phyloP scores from a whole-genome alignment of 1,140 invertebrate genomes.

The Tyrophagus putrescentiae region DNA sequence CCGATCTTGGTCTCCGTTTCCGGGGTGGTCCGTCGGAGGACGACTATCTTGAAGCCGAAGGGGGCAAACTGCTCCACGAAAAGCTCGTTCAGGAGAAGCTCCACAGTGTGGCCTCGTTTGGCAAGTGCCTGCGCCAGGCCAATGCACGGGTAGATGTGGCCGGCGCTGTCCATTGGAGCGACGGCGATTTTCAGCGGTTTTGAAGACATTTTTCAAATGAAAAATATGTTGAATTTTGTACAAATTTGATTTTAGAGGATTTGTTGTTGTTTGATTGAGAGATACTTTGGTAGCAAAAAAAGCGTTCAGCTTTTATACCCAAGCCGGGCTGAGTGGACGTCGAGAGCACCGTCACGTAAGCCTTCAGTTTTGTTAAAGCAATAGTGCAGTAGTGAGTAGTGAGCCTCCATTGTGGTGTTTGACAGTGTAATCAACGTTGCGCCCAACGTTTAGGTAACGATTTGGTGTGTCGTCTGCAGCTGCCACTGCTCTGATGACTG shows the following conservation, averaged over 20 bases:
- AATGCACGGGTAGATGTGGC: constrained; percentile 5
- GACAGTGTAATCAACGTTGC: too few relatives aligned
- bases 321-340: too few relatives aligned
- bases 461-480: too few relatives aligned
- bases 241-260: not conserved
- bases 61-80: not conserved
- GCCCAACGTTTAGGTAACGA: too few relatives aligned
- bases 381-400: too few relatives aligned
- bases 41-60: not conserved
- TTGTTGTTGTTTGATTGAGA: not conserved
- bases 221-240: not conserved
- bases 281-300: not conserved
- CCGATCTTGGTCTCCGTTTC: too few relatives aligned
- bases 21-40: too few relatives aligned
- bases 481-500: too few relatives aligned
- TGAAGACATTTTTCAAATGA: not conserved
- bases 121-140: not conserved
- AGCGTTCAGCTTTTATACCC: too few relatives aligned
- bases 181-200: not conserved
- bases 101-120: not conserved
- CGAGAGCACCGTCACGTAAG: too few relatives aligned
- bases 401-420: too few relatives aligned
- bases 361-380: too few relatives aligned
- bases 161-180: not conserved
- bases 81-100: not conserved